phyloP scores from a whole-genome alignment of 2,888 invertebrate genomes.

The Leptura quadrifasciata region DNA sequence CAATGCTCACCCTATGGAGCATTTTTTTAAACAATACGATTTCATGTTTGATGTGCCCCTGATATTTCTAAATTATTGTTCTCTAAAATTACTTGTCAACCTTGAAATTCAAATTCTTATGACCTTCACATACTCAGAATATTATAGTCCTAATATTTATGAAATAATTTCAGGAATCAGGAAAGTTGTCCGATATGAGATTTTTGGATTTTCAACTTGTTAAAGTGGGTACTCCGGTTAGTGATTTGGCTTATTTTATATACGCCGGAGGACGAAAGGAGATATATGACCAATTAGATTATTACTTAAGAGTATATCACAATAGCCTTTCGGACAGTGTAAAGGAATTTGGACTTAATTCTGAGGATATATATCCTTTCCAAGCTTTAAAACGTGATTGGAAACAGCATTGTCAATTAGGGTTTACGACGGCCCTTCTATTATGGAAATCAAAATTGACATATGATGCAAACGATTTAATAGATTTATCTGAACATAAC shows the following conservation, averaged over 20 bases:
- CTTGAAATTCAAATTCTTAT: no score
- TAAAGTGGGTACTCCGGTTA: slow-evolving; percentile 53
- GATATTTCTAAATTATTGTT: no score
- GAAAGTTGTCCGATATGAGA: slow-evolving; percentile 36
- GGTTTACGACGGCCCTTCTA: slow-evolving; percentile 47
- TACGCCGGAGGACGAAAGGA: slow-evolving; percentile 65
- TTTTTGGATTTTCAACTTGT: slow-evolving; percentile 48
- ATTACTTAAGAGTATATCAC: slow-evolving; percentile 66
- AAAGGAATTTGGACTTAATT: slow-evolving; percentile 59
- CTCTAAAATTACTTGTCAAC: no score
- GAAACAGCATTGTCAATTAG: slow-evolving; percentile 57
- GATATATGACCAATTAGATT: slow-evolving; percentile 62
- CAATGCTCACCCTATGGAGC: no score
- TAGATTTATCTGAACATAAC: not conserved
- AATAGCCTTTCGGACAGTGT: slow-evolving; percentile 61
- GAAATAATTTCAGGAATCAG: slow-evolving; percentile 35
- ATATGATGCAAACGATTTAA: not conserved
- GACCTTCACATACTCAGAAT: no score
- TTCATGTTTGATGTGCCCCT: no score
- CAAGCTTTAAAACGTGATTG: slow-evolving; percentile 59
- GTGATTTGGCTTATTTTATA: slow-evolving; percentile 68
- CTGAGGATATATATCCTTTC: slow-evolving; percentile 64
- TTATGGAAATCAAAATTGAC: not conserved
- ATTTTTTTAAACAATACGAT: no score
- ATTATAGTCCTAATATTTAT: no score